Evolutionary conservation across 2,888 invertebrate genomes (phyloP), one percentile per base, ranked within the genome.

Genomic region (Phortica okadai): DNA sequence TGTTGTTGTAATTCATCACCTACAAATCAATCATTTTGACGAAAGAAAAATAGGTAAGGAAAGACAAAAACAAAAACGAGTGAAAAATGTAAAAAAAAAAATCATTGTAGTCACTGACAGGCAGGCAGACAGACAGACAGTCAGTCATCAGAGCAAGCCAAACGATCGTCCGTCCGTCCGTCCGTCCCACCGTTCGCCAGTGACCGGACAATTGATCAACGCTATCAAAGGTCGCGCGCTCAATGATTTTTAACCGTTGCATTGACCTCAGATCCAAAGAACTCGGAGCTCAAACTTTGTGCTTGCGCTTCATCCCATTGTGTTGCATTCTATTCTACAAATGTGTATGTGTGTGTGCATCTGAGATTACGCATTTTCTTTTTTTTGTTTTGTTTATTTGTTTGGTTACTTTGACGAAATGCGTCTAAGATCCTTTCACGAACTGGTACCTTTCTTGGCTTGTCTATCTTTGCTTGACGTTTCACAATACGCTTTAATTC

Each of bases 21-120:
- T 89, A 87, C 88, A 89, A 89, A 89, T 89, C 89, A 89, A 89
- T 90, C 90, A 90, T 90, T 90, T 89, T 90, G 90, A 90, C 89
- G 90, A 90, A 80, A 59, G 79, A 79, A 74, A 76, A 64, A 64
- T 78, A 76, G 69, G 74, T 42, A 74, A 69, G 58, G 75, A 76
- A 76, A 75, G 70, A 56, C 75, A 74, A 59, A 76, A 62, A 45
- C n/a, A 33, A 75, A 58, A 64, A 66, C 42, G 11, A 73, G 44
- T 21, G 58, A 74, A 62, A 74, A 84, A 84, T 84, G 82, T 84
- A 82, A 79, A 79, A 80, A 82, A 82, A 21, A 82, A 82, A 79
- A 81, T 72, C 66, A 67, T 14, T 72, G 62, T n/a, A 14, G 14
- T n/a, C 50, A 58, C 73, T 41, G 73, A 73, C 25, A 76, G 59